Conservation (phyloP, 2,797 vertebrate genomes). For the Cyprinella venusta region DNA sequence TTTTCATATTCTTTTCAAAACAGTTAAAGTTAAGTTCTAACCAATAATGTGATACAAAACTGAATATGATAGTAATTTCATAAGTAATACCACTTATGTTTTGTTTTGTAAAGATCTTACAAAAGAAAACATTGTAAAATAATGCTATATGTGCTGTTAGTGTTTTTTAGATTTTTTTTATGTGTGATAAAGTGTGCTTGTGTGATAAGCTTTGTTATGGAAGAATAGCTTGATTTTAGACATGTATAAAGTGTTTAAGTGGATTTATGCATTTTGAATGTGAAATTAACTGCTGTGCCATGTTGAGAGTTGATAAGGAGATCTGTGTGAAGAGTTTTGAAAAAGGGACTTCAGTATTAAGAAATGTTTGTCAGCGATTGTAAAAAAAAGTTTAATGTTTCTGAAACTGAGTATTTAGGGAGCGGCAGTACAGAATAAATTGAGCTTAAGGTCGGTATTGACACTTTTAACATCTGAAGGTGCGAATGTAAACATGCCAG, state of each 20-base stretch:
- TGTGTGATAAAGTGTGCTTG: background rate
- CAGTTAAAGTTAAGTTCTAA: background rate
- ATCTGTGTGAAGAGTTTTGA: background rate
- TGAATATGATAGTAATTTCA: no score
- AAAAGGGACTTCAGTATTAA: background rate
- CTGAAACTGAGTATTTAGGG: background rate
- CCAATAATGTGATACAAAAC: background rate
- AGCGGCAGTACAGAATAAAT: background rate
- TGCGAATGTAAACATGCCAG: constrained; percentile 44
- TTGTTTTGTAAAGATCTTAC: background rate
- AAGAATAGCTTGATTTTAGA: background rate
- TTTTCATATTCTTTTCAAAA: background rate
- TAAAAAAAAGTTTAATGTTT: background rate
- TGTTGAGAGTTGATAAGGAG: background rate
- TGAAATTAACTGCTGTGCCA: background rate
- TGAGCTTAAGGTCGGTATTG: background rate
- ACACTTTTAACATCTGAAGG: constrained; percentile 8
- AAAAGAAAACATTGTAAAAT: background rate
- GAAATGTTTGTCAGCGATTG: background rate
- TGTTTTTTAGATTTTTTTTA: background rate
- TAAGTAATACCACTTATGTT: background rate
- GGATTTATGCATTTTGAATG: background rate
- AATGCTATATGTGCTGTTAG: background rate
- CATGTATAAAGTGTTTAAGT: background rate
- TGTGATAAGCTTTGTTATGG: background rate